These are phyloP conservation scores for Rana temporaria DNA, from an alignment of 2,113 vertebrate species.

Conservation along the genomic window DNA sequence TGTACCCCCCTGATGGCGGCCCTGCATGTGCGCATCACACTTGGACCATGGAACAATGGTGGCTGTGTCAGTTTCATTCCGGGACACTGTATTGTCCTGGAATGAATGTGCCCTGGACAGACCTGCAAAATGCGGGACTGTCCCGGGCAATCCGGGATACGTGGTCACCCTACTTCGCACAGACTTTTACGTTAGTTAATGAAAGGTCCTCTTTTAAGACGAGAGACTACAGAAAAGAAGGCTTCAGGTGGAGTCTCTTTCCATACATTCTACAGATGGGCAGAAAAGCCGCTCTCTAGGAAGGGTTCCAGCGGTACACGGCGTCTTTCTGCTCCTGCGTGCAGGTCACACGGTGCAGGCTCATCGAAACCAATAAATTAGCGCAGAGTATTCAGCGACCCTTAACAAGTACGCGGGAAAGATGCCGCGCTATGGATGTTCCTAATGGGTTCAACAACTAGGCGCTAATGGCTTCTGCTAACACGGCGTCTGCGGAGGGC, in stretches of 20 bases:
- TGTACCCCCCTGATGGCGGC: no score
- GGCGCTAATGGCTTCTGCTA: conserved; percentile 48
- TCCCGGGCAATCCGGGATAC: no score
- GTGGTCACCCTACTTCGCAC: no score
- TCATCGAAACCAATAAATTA: neutral
- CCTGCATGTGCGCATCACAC: no score
- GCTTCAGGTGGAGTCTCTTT: neutral
- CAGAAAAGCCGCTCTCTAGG: neutral
- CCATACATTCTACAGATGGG: neutral
- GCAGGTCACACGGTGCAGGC: neutral
- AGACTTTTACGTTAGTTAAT: no score
- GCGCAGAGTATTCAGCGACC: neutral
- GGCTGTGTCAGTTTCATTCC: no score
- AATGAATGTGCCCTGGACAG: no score
- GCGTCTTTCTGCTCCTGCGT: neutral
- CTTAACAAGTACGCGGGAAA: neutral
- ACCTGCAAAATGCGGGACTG: no score
- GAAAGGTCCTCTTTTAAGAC: no score
- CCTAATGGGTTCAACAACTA: conserved; percentile 42
- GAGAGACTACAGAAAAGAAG: no score
- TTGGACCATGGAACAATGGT: no score
- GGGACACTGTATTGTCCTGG: no score
- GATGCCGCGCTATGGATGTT: neutral
- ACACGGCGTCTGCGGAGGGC: conserved; percentile 59
- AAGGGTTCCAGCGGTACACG: neutral